These are phyloP conservation scores for Balanococcus diminutus DNA, from an alignment of 2,888 invertebrate species.

Conservation along the genomic window DNA sequence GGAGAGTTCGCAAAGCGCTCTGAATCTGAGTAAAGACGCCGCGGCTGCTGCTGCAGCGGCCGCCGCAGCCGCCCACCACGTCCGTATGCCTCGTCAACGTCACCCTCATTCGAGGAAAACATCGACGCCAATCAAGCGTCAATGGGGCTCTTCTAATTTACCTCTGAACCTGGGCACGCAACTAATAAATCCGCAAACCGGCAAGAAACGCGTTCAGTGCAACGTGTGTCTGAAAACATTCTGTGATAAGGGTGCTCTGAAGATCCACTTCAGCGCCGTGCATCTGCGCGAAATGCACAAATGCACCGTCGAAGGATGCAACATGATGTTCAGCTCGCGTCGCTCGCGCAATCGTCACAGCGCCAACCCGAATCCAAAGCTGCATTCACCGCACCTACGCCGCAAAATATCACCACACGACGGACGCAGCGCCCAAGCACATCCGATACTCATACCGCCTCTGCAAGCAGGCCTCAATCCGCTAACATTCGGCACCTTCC, in stretches of 20 bases:
- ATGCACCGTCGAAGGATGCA: slow-evolving; percentile 97
- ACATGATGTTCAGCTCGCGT: slow-evolving; percentile 98
- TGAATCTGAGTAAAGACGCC: slow-evolving; percentile 69
- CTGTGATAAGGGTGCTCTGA: slow-evolving; percentile 98
- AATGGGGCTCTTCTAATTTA: slow-evolving; percentile 73
- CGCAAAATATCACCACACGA: slow-evolving; percentile 94
- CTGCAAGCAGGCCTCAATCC: slow-evolving; percentile 74
- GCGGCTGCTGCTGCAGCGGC: slow-evolving; percentile 64
- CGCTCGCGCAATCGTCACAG: slow-evolving; percentile 95
- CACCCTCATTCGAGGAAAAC: slow-evolving; percentile 69
- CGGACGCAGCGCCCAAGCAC: slow-evolving; percentile 86
- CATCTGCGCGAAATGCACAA: slow-evolving; percentile 99
- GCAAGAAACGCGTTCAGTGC: slow-evolving; percentile 96
- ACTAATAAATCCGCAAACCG: slow-evolving; percentile 89
- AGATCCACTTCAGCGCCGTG: slow-evolving; percentile 98
- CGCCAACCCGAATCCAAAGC: slow-evolving; percentile 97
- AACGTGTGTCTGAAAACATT: slow-evolving; percentile 98
- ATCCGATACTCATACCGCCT: slow-evolving; percentile 78
- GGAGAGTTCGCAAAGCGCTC: slow-evolving; percentile 69
- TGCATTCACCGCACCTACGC: slow-evolving; percentile 92
- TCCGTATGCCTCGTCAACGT: slow-evolving; percentile 60
- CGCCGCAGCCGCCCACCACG: slow-evolving; percentile 60
- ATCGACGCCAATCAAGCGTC: slow-evolving; percentile 77
- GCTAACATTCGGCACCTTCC: slow-evolving; percentile 79
- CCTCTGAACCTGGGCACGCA: slow-evolving; percentile 86